Evolutionary conservation across 2,888 invertebrate species (phyloP).

Genomic region (Ellobium chinense): DNA sequence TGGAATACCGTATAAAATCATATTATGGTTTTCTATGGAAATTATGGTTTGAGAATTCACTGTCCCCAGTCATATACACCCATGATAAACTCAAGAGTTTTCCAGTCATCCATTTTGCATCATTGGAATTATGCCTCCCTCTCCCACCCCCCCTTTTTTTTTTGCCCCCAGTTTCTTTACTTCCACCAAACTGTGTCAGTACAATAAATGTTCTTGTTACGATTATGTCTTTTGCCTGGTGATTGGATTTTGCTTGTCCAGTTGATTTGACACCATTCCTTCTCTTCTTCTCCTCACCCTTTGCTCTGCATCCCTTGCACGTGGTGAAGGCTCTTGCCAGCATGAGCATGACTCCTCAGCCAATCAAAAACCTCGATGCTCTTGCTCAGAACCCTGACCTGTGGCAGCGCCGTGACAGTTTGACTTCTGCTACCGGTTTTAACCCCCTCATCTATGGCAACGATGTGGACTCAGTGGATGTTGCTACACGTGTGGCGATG

Average conservation of each 20-base stretch:
- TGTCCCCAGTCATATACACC: too few species aligned
- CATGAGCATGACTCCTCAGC: constrained; percentile 84
- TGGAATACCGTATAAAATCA: too few species aligned
- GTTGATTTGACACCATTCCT: neutral
- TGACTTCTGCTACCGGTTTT: constrained; percentile 78
- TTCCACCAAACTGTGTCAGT: too few species aligned
- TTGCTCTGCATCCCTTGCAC: neutral
- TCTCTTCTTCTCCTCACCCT: neutral
- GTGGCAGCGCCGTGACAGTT: constrained; percentile 75
- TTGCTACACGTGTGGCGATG: constrained; percentile 98
- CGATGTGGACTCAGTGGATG: constrained; percentile 97
- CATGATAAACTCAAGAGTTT: too few species aligned
- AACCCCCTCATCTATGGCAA: constrained; percentile 89
- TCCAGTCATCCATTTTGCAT: too few species aligned
- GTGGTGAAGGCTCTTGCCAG: constrained; percentile 86
- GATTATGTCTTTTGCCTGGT: constrained; percentile 6
- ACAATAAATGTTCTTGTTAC: neutral
- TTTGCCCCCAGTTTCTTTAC: too few species aligned
- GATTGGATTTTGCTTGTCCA: constrained; percentile 4
- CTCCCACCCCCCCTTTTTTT: too few species aligned
- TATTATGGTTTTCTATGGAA: too few species aligned
- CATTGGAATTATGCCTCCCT: too few species aligned
- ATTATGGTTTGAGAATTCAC: too few species aligned
- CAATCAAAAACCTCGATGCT: constrained; percentile 80
- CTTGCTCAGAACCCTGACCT: constrained; percentile 76